Percentiles rank a stretch among this genome's conserved stretches.
phyloP scores from a whole-genome alignment of 2,113 vertebrate species.

The Archilochus colubris region DNA sequence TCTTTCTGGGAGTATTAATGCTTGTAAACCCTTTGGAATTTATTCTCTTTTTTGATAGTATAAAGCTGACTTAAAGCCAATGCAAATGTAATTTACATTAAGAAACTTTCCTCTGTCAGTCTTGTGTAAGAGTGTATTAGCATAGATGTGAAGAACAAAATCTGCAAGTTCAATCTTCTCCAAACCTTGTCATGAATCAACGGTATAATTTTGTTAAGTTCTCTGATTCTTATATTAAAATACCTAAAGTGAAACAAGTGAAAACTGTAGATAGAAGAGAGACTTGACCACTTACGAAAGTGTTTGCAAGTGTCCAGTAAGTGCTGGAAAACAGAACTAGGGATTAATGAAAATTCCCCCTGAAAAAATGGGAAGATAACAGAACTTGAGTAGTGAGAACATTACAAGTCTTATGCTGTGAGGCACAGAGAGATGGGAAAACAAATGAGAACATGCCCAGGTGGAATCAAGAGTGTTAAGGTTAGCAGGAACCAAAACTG shows the following conservation, averaged over 20 bases:
- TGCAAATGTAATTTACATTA: slow-evolving; percentile 55
- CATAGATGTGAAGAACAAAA: not conserved
- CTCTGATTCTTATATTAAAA: not conserved
- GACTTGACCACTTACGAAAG: not conserved
- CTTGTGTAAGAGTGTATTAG: not conserved
- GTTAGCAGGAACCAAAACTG: not conserved
- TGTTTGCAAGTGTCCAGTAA: not conserved
- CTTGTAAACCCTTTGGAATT: slow-evolving; percentile 9
- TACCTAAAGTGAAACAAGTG: not conserved
- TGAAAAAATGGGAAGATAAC: not conserved
- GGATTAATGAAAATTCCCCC: not conserved
- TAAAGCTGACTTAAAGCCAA: slow-evolving; percentile 36
- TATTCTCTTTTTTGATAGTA: not conserved
- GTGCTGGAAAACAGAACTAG: not conserved
- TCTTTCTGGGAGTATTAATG: not conserved
- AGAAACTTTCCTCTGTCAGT: slow-evolving; percentile 37
- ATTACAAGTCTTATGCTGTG: not conserved
- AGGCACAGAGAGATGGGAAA: not conserved
- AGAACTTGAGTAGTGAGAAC: not conserved
- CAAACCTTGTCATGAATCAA: not conserved
- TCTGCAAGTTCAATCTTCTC: not conserved
- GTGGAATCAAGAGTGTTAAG: not conserved
- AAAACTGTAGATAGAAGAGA: not conserved
- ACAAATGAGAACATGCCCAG: not conserved
- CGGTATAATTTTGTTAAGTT: not conserved